Base-by-base conservation (phyloP, 2,888 invertebrate genomes). In the Mycalesis mineus region DNA sequence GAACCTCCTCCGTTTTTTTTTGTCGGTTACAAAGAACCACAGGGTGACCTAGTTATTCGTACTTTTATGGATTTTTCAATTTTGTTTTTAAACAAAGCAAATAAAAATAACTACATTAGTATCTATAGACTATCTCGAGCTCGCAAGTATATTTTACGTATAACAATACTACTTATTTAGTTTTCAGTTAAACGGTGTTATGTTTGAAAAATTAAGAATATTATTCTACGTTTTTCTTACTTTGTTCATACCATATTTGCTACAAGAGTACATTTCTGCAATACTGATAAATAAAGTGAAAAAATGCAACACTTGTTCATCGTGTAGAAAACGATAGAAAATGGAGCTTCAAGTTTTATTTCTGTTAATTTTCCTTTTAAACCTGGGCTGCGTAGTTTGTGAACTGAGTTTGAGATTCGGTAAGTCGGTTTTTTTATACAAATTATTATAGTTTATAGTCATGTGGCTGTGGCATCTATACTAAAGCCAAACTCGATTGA, bases 181-280 rank as follows among this genome's bases (percentile, higher is more conserved):
- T 22, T 5, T 2, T 22, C 22, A 22, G 22, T 22, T 22, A 22
- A 22, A 22, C 22, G 5, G 37, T 61, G 61, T 80, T 64, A 78
- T 78, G 88, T 80, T 84, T 39, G 87, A 88, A 51, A 88, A 84
- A 72, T 64, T 88, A 37, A 72, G 88, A 62, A 80, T 84, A 7
- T 54, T 89, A 57, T 88, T 89, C 72, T 88, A 88, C 57, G 61
- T 89, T 47, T 75, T 83, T 14, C 55, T 89, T 37, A 74, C 84
- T 2, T 52, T 89, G 11, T 71, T 89, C 5, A 84, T 89, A 48
- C 88, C 88, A 0, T 88, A 80, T 72, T 69, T 89, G 28, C 62
- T 89, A 1, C 88, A 89, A 65, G 88, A 89, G 68, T 89, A 81
- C 41, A 89, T 89, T 65, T 78, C 89, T 0, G 78, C 79, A 0